Evolutionary conservation across 2,113 vertebrate genomes (phyloP), one percentile per base, ranked within the genome.

Genomic region (Montifringilla adamsi): DNA sequence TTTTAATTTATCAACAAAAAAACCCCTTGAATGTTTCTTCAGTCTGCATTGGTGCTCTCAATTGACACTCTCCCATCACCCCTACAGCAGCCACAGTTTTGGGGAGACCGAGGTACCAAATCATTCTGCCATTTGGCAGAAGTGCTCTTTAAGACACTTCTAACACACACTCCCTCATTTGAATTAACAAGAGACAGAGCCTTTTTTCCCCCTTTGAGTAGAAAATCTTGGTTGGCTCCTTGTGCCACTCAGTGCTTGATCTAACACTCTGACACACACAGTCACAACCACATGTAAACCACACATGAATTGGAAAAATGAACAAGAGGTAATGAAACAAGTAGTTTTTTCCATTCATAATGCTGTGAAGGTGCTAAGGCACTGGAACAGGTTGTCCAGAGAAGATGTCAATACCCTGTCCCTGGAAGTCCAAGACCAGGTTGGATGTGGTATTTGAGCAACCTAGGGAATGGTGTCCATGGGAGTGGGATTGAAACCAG

Each of bases 201-300:
- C 72, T 84, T 93, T 96, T 78, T 76, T 46, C 16, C 47, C 55
- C n/a, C 50, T 96, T 75, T 95, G 93, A 97, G 91, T 89, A 91
- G 77, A 93, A 96, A 95, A 97, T 90, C 58, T 49, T 59, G 86
- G 56, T 84, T 94, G 90, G 92, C 82, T 79, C 76, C 55, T 67
- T 95, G 63, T 83, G 92, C 80, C 44, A 95, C 96, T 94, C 91
- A 85, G 83, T 88, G 84, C 79, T 89, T 79, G n/a, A 80, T 94
- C 94, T 93, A 91, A 56, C 1, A 4, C 55, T 66, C 75, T 53
- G 27, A 30, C 6, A 27, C 86, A 93, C 50, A 84, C 5, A 56
- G 59, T 87, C 90, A 93, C 86, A 94, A 76, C 56, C 41, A 87
- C 67, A 63, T 14, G 15, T 23, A 62, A 84, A 49, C 31, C 35